Percentiles rank a stretch among this genome's conserved stretches.
Conservation (phyloP, 2,113 vertebrate species). For the Nibea albiflora region DNA sequence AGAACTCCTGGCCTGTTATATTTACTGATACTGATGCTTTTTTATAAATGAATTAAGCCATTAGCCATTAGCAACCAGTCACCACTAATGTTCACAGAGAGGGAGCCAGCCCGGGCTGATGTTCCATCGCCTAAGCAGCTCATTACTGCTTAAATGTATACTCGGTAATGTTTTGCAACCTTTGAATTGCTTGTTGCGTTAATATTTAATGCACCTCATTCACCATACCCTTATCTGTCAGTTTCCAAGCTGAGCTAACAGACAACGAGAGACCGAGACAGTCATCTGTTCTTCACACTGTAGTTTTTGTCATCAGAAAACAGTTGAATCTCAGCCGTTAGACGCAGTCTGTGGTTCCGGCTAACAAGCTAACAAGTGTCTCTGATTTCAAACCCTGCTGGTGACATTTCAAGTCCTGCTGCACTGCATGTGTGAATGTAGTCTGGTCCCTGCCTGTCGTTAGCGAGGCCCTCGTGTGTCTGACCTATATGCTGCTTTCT, state of each 20-base stretch:
- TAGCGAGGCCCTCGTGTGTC: constrained; percentile 80
- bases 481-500: constrained; percentile 51
- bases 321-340: not conserved
- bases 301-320: not conserved
- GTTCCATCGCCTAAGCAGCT: not conserved
- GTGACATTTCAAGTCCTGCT: constrained; percentile 97
- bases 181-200: not conserved
- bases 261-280: not conserved
- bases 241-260: not conserved
- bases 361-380: constrained; percentile 16
- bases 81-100: not conserved
- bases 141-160: not conserved
- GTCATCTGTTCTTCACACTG: not conserved
- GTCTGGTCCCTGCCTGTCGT: constrained; percentile 90
- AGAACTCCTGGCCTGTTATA: not conserved
- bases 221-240: not conserved
- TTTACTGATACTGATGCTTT: not conserved
- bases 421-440: constrained; percentile 93
- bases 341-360: not conserved
- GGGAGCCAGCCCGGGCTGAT: not conserved
- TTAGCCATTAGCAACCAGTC: not conserved
- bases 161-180: not conserved
- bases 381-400: constrained; percentile 79
- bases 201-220: not conserved
- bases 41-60: not conserved